These are phyloP conservation scores for Musca vetustissima DNA, from an alignment of 1,140 invertebrate species.

Conservation along the genomic window DNA sequence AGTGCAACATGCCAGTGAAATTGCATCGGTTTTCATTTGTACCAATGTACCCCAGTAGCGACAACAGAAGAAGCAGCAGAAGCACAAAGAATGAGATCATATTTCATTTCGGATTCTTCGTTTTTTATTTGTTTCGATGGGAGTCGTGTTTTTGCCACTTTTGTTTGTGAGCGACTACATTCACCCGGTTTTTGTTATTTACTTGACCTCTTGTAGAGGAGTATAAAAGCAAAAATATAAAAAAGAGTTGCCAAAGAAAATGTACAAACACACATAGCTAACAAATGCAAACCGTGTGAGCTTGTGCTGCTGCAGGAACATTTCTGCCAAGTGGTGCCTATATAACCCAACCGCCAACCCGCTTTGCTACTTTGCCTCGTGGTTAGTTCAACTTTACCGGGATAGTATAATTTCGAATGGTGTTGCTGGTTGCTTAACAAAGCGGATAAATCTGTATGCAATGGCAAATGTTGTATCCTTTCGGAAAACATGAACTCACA, in stretches of 20 bases:
- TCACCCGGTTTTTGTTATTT: background rate
- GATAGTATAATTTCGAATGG: slow-evolving; percentile 6
- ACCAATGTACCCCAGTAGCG: too few relatives aligned
- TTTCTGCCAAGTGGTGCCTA: too few relatives aligned
- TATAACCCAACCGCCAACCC: too few relatives aligned
- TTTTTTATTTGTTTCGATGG: too few relatives aligned
- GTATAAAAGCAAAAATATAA: background rate
- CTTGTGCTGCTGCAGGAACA: too few relatives aligned
- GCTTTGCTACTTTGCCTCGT: background rate
- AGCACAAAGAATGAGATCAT: slow-evolving; percentile 17
- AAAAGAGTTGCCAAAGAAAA: background rate
- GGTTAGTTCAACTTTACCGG: slow-evolving; percentile 5
- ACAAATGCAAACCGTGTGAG: too few relatives aligned
- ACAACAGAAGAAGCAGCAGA: too few relatives aligned
- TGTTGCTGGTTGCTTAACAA: slow-evolving; percentile 19
- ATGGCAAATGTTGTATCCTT: slow-evolving; percentile 17
- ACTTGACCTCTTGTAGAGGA: slow-evolving; percentile 13
- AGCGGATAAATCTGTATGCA: slow-evolving; percentile 13
- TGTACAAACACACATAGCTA: slow-evolving; percentile 1
- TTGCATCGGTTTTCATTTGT: too few relatives aligned
- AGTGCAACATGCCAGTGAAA: too few relatives aligned
- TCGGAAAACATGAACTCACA: background rate
- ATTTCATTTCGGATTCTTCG: slow-evolving; percentile 1
- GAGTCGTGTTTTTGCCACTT: too few relatives aligned
- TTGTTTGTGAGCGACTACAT: too few relatives aligned